phyloP scores from a whole-genome alignment of 2,113 vertebrate species.

The Cacatua alba region DNA sequence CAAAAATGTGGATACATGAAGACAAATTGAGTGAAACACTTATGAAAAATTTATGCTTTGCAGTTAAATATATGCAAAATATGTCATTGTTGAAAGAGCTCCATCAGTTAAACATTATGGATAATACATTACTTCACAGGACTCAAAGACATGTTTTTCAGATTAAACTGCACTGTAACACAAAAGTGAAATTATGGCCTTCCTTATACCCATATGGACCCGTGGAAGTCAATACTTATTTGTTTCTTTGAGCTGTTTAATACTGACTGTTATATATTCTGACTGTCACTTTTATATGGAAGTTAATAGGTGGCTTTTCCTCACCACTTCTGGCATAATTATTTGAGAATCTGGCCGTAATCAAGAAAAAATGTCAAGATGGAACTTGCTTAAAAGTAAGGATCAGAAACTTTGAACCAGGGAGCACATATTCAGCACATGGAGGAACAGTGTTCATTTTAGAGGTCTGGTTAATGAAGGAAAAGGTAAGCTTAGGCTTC shows the following conservation, averaged over 20 bases:
- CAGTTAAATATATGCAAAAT: not conserved
- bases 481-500: not conserved
- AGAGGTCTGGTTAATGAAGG: not conserved
- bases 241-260: not conserved
- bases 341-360: not conserved
- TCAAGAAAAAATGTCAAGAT: not conserved
- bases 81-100: not conserved
- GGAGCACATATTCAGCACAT: not conserved
- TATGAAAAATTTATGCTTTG: not conserved
- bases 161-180: not conserved
- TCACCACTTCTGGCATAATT: not conserved
- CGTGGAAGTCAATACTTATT: accelerated
- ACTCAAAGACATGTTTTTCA: not conserved
- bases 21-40: not conserved
- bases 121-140: not conserved
- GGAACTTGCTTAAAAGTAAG: not conserved
- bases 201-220: not conserved
- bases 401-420: not conserved
- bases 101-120: not conserved
- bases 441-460: not conserved
- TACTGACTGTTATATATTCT: not conserved
- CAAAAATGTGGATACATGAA: not conserved
- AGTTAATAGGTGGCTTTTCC: not conserved
- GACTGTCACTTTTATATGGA: not conserved
- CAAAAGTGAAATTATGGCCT: not conserved